Percentiles rank a stretch among this genome's conserved stretches.
Evolutionary conservation across 2,113 vertebrate species (phyloP).

Genomic region (Solenodon paradoxus): DNA sequence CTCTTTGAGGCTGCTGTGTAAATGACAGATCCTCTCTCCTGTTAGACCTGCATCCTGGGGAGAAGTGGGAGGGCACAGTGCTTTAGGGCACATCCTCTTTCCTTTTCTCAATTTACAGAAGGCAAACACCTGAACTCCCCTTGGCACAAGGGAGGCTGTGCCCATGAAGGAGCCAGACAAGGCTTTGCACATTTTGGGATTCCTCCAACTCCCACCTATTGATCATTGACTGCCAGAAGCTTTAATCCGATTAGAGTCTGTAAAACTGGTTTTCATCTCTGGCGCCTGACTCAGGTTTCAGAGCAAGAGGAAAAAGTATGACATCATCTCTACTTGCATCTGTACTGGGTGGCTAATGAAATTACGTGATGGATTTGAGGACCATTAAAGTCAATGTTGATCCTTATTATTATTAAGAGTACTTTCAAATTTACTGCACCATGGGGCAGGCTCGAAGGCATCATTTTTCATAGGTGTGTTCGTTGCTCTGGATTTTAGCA

Average conservation of each 20-base stretch:
- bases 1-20: background rate
- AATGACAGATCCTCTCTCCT: background rate
- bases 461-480: constrained; percentile 86
- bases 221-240: constrained; percentile 80
- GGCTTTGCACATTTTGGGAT: constrained; percentile 73
- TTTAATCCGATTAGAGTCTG: constrained; percentile 85
- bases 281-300: constrained; percentile 87
- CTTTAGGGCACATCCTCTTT: background rate
- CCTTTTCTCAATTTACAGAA: background rate
- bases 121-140: accelerated
- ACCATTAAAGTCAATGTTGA: constrained; percentile 90
- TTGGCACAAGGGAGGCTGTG: background rate
- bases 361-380: constrained; percentile 86
- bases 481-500: constrained; percentile 73
- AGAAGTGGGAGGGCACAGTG: background rate
- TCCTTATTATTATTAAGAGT: constrained; percentile 88
- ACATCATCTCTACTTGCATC: constrained; percentile 87
- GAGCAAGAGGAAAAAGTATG: constrained; percentile 83
- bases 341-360: constrained; percentile 86
- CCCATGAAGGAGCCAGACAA: constrained; percentile 48
- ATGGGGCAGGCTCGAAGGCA: constrained; percentile 82
- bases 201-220: constrained; percentile 76
- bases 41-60: background rate
- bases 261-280: constrained; percentile 86
- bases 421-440: constrained; percentile 88